Conservation (phyloP, 1,140 invertebrate genomes). For the Apis mellifera region DNA sequence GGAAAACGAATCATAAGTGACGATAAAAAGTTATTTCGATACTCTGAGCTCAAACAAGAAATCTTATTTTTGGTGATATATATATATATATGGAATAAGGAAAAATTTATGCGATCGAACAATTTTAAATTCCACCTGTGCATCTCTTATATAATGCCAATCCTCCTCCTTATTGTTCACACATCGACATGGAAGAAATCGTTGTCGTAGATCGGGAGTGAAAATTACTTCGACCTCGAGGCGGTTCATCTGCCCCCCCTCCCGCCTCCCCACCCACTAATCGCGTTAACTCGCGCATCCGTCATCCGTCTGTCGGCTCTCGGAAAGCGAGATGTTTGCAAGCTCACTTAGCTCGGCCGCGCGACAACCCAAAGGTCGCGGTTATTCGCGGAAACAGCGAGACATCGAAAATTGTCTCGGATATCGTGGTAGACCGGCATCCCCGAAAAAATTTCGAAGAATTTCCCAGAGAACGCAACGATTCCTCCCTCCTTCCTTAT, state of each 20-base stretch:
- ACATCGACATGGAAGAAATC: neutral
- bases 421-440: neutral
- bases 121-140: too few species aligned
- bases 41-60: too few species aligned
- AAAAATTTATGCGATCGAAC: too few species aligned
- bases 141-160: neutral
- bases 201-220: constrained; percentile 1
- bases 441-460: constrained; percentile 23
- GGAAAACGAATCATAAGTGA: too few species aligned
- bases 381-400: constrained; percentile 20
- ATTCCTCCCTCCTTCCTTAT: neutral
- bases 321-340: constrained; percentile 43
- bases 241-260: neutral
- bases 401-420: neutral
- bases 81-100: too few species aligned
- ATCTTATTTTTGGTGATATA: too few species aligned
- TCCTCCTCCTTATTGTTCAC: neutral
- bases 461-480: constrained; percentile 23
- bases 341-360: constrained; percentile 44
- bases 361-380: constrained; percentile 15
- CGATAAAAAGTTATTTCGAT: too few species aligned
- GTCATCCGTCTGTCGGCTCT: constrained; percentile 25
- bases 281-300: constrained; percentile 39
- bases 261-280: constrained; percentile 18
- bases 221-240: constrained; percentile 45